Evolutionary conservation across 1,140 invertebrate species (phyloP).

Genomic region (Drosophila quadrilineata): DNA sequence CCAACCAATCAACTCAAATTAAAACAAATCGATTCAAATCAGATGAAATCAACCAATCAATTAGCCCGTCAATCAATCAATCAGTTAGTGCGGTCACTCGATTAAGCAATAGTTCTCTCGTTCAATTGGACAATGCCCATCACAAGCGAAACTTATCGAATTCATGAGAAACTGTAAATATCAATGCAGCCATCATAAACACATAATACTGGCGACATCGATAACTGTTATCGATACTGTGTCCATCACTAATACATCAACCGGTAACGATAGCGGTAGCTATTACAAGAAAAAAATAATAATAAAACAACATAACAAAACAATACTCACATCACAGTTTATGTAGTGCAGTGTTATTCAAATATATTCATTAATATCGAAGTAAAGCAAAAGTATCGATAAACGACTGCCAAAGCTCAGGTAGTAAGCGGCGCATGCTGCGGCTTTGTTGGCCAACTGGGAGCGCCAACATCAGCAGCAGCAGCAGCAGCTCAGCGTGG

Average conservation of each 20-base stretch:
- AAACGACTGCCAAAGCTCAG: background rate
- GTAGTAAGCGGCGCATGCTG: slow-evolving; percentile 35
- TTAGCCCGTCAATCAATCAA: slow-evolving; percentile 31
- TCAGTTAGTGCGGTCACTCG: slow-evolving; percentile 24
- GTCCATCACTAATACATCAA: no score
- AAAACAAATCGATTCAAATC: no score
- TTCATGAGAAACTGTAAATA: slow-evolving; percentile 50
- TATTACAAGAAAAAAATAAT: background rate
- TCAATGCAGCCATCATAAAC: slow-evolving; percentile 21
- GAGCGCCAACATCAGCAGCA: slow-evolving; percentile 8
- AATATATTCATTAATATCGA: slow-evolving; percentile 6
- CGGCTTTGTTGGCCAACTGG: slow-evolving; percentile 38
- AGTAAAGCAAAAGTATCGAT: background rate
- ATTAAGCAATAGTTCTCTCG: slow-evolving; percentile 14
- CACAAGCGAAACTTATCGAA: slow-evolving; percentile 15
- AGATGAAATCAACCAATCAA: background rate
- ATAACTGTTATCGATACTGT: no score
- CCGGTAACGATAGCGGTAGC: background rate
- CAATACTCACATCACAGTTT: slow-evolving; percentile 8
- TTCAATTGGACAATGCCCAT: slow-evolving; percentile 10
- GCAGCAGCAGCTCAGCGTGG: background rate
- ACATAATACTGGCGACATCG: slow-evolving; percentile 1
- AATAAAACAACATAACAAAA: slow-evolving; percentile 17
- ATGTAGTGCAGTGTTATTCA: slow-evolving; percentile 30
- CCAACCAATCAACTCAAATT: slow-evolving; percentile 30